These are phyloP conservation scores for Acleris sparsana DNA, from an alignment of 2,888 invertebrate species.

Conservation along the genomic window DNA sequence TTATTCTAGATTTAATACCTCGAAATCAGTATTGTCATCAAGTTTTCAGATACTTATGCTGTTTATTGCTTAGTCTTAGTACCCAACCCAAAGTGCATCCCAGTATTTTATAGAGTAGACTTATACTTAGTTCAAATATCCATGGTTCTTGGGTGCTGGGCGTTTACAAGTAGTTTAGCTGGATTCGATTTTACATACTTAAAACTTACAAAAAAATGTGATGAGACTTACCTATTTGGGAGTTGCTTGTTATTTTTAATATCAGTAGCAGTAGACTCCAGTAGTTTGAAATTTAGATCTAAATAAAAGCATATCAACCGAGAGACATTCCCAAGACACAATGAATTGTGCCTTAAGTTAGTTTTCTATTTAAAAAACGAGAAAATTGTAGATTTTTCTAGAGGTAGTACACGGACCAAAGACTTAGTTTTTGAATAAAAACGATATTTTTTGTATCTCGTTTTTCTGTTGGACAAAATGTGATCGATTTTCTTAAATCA, in stretches of 20 bases:
- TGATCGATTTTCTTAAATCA: conserved; percentile 49
- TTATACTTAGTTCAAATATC: conserved; percentile 50
- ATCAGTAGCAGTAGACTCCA: conserved; percentile 62
- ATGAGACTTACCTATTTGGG: conserved; percentile 48
- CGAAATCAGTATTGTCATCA: conserved; percentile 64
- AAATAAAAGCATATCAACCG: conserved; percentile 68
- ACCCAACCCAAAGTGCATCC: conserved; percentile 76
- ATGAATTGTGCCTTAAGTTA: conserved; percentile 76
- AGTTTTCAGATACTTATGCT: conserved; percentile 44
- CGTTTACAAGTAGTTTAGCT: conserved; percentile 57
- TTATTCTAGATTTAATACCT: conserved; percentile 3
- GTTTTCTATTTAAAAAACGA: conserved; percentile 53
- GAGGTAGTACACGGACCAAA: conserved; percentile 76
- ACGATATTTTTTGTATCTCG: conserved; percentile 79
- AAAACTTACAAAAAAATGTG: conserved; percentile 46
- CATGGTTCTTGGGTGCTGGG: conserved; percentile 72
- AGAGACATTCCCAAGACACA: conserved; percentile 68
- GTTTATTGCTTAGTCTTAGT: conserved; percentile 58
- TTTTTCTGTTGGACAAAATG: conserved; percentile 64
- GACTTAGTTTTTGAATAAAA: conserved; percentile 64
- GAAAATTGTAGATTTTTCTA: conserved; percentile 53
- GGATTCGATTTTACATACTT: conserved; percentile 47
- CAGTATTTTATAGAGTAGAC: conserved; percentile 68
- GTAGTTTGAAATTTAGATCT: conserved; percentile 54
- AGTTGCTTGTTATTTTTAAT: conserved; percentile 60